Evolutionary conservation across 1,140 invertebrate species (phyloP), one percentile per base, ranked within the genome.

Genomic region (Dendrolimus punctatus): DNA sequence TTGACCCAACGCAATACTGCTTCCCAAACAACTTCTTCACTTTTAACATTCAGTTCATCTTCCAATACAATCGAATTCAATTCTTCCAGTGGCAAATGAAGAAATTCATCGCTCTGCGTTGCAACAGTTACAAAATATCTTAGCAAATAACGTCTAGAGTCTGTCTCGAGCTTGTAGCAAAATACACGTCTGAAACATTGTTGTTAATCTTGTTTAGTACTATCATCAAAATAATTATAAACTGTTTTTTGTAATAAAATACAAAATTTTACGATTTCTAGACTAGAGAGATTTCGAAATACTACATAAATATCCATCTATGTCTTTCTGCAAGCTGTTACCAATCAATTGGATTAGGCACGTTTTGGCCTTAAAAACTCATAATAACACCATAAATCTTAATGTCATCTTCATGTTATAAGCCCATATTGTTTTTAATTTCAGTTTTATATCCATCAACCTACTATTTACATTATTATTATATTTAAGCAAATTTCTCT

Each of bases 21-120:
- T 70, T 90, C 91, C 90, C 87, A 91, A 9, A 87, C 90, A 46
- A 71, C 88, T 66, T 88, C 89, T 65, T 88, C 90, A 54, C 85
- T 89, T 40, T 89, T 89, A 2, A 92, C 92, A 73, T 95, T 95
- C 3, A 95, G 76, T 62, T 93, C 89, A 71, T 95, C 93, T n/a
- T 93, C 90, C 5, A 91, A 90, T 47, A 96, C 91, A 40, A 96
- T 89, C 8, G 86, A 86, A 42, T 88, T 89, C 0, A 96, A 74
- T 64, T 95, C 92, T 1, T 93, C 90, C 4, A 94, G 79, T 0
- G 90, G 83, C 39, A 95, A 69, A 40, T 91, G 84, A 5, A 95
- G 71, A n/a, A 96, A 90, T 62, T 96, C 94, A 36, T 90, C 86
- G 70, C 92, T 95, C 54, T 90, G 86, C 39, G 89, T 82, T 3